These are phyloP conservation scores for Magallana angulata DNA, from an alignment of 1,140 invertebrate species.

Conservation along the genomic window DNA sequence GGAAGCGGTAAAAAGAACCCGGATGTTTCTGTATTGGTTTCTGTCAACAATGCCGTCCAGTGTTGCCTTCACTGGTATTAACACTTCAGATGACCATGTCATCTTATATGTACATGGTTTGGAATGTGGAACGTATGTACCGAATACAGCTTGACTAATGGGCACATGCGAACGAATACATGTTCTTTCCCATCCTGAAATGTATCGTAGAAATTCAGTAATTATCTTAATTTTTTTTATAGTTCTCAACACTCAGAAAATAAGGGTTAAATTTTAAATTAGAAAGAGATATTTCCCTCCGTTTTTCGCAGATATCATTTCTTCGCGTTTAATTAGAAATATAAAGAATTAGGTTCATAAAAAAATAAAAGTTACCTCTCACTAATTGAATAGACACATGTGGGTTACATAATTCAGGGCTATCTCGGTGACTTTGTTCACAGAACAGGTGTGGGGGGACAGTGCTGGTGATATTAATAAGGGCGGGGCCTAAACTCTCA, in stretches of 20 bases:
- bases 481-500: slow-evolving; percentile 56
- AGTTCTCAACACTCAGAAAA: too few species aligned
- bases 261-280: too few species aligned
- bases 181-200: slow-evolving; percentile 56
- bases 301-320: too few species aligned
- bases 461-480: slow-evolving; percentile 54
- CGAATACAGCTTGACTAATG: slow-evolving; percentile 66
- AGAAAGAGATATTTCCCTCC: too few species aligned
- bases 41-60: slow-evolving; percentile 64
- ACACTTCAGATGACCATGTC: slow-evolving; percentile 50
- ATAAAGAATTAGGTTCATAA: too few species aligned
- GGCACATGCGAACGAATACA: slow-evolving; percentile 54
- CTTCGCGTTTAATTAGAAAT: too few species aligned
- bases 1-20: slow-evolving; percentile 45
- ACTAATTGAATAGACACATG: slow-evolving; percentile 54
- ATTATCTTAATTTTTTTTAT: too few species aligned
- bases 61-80: slow-evolving; percentile 64
- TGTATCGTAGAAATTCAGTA: too few species aligned
- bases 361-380: not conserved
- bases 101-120: slow-evolving; percentile 60
- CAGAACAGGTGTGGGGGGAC: slow-evolving; percentile 67
- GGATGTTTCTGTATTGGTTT: slow-evolving; percentile 58
- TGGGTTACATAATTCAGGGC: slow-evolving; percentile 53
- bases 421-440: slow-evolving; percentile 52
- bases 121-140: slow-evolving; percentile 39